phyloP scores from a whole-genome alignment of 2,113 vertebrate species.

The Platysternon megacephalum region DNA sequence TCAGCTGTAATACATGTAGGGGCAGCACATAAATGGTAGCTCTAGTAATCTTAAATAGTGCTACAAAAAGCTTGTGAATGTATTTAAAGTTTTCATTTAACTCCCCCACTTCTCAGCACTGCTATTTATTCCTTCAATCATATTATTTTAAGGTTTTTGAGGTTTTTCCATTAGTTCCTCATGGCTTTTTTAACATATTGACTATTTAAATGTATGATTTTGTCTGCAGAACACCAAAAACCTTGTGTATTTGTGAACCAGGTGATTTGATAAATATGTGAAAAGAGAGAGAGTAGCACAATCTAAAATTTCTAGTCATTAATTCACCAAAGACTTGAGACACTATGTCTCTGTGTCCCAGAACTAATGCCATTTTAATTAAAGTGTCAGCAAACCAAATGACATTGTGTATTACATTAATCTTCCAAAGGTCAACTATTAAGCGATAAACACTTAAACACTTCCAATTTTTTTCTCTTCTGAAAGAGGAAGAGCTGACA shows the following conservation, averaged over 20 bases:
- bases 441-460: background rate
- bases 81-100: conserved; percentile 41
- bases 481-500: background rate
- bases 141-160: background rate
- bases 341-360: background rate
- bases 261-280: background rate
- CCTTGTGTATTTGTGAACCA: conserved; percentile 5
- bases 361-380: background rate
- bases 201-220: background rate
- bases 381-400: background rate
- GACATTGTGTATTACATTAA: background rate
- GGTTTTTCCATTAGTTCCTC: conserved; percentile 1
- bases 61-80: conserved; percentile 21
- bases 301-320: background rate
- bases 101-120: background rate
- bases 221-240: background rate
- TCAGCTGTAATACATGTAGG: conserved; percentile 51
- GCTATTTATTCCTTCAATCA: conserved; percentile 18
- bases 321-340: background rate
- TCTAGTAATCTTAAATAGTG: conserved; percentile 53
- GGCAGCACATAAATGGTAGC: conserved; percentile 48
- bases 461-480: background rate
- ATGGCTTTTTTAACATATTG: background rate
- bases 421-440: background rate
- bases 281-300: background rate